These are phyloP conservation scores for Pteropus alecto DNA, from an alignment of 2,113 vertebrate genomes.

Conservation along the genomic window DNA sequence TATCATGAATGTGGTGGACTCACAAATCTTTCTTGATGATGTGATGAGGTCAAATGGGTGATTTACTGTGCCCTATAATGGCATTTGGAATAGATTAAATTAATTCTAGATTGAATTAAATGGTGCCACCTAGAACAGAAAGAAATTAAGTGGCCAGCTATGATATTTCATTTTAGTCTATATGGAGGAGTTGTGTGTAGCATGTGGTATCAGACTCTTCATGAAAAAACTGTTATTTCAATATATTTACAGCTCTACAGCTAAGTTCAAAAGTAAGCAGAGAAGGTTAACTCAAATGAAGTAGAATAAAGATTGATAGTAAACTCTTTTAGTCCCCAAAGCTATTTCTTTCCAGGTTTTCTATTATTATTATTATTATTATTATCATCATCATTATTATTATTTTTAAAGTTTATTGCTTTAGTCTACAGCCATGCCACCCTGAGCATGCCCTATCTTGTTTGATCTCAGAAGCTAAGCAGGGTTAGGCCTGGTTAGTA, in stretches of 20 bases:
- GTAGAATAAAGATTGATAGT: background rate
- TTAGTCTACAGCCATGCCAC: too few species aligned
- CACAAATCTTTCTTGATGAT: constrained; percentile 11
- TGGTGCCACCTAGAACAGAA: constrained; percentile 8
- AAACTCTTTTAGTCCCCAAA: constrained; percentile 9
- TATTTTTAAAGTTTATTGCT: too few species aligned
- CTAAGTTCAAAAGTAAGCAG: constrained; percentile 8
- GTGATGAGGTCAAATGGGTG: background rate
- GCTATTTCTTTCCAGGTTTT: background rate
- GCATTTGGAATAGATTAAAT: constrained; percentile 27
- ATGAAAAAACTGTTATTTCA: background rate
- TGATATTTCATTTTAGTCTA: background rate
- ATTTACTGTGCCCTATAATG: background rate
- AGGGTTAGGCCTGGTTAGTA: too few species aligned
- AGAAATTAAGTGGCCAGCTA: background rate
- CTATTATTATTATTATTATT: background rate
- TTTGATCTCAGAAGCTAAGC: too few species aligned
- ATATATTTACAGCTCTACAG: background rate
- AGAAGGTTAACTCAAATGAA: background rate
- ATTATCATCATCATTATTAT: background rate
- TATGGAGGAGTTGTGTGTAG: background rate
- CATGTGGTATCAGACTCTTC: background rate
- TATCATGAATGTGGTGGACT: background rate
- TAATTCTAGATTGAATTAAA: constrained; percentile 9
- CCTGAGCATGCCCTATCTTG: too few species aligned